These are phyloP conservation scores for Lithobates sylvaticus DNA, from an alignment of 2,797 vertebrate species.

Conservation along the genomic window DNA sequence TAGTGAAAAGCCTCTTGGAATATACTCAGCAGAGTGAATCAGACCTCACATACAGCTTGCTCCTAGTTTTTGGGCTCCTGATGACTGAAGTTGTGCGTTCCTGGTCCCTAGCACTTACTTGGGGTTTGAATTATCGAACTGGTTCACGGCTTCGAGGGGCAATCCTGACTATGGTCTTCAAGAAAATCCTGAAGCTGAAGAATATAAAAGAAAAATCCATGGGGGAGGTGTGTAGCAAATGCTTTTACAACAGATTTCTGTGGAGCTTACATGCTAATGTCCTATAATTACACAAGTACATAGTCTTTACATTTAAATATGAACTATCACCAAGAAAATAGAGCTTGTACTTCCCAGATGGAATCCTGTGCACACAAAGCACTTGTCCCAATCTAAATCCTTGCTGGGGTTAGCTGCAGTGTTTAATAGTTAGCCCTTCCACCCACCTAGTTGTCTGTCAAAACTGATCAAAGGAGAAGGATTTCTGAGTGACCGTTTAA, in stretches of 20 bases:
- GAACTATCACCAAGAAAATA: too few species aligned
- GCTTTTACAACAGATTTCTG: background rate
- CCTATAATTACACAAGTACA: background rate
- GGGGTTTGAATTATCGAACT: conserved; percentile 93
- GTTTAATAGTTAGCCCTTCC: too few species aligned
- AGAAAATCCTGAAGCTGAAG: conserved; percentile 90
- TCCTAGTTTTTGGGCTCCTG: conserved; percentile 89
- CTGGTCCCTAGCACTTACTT: conserved; percentile 92
- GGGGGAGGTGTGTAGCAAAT: conserved; percentile 80
- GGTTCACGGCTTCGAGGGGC: conserved; percentile 88
- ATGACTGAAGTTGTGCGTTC: conserved; percentile 88
- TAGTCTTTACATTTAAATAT: background rate
- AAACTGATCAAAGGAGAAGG: too few species aligned
- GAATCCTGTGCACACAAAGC: too few species aligned
- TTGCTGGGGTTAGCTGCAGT: too few species aligned
- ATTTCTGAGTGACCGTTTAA: too few species aligned
- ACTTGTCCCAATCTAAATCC: too few species aligned
- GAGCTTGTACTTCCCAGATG: too few species aligned
- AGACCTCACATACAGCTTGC: conserved; percentile 86
- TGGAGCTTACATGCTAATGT: background rate
- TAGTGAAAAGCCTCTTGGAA: conserved; percentile 92
- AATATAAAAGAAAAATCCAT: conserved; percentile 89
- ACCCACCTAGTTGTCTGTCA: too few species aligned
- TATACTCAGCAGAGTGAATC: conserved; percentile 85
- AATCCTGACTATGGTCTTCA: conserved; percentile 88